Conservation (phyloP, 2,113 vertebrate species). For the Sakesphorus luctuosus region DNA sequence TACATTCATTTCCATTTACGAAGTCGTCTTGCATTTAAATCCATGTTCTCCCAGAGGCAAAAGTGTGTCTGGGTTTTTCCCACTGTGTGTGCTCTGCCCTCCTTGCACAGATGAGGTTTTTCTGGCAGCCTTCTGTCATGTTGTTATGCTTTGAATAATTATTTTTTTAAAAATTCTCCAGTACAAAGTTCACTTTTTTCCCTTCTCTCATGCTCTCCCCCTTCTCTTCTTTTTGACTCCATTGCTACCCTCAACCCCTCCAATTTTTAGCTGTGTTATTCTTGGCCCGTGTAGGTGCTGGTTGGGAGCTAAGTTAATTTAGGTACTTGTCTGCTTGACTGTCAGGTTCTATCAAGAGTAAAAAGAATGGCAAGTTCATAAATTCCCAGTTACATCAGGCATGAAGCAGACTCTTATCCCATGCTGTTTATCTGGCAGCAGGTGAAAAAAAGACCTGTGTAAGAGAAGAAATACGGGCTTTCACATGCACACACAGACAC, state of each 20-base stretch:
- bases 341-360: slow-evolving; percentile 37
- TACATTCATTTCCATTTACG: slow-evolving; percentile 62
- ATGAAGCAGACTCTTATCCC: slow-evolving; percentile 1
- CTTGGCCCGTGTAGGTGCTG: slow-evolving; percentile 36
- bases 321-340: slow-evolving; percentile 41
- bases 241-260: background rate
- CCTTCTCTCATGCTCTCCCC: background rate
- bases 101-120: slow-evolving; percentile 13
- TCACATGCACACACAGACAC: background rate
- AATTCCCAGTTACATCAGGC: slow-evolving; percentile 38
- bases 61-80: slow-evolving; percentile 55
- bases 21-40: slow-evolving; percentile 31
- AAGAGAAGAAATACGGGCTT: background rate
- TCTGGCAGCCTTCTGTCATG: slow-evolving; percentile 28
- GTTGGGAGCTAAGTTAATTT: slow-evolving; percentile 47
- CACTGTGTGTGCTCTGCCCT: background rate
- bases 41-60: slow-evolving; percentile 36
- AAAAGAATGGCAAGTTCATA: slow-evolving; percentile 63
- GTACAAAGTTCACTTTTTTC: slow-evolving; percentile 38
- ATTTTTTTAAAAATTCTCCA: slow-evolving; percentile 5
- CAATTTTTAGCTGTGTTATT: slow-evolving; percentile 57
- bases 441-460: slow-evolving; percentile 40
- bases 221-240: background rate
- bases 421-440: slow-evolving; percentile 23
- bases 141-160: slow-evolving; percentile 44